A percentile compares a stretch with the other conserved stretches of the same genome.
phyloP scores from a whole-genome alignment of 2,113 vertebrate genomes.

The Chrysemys picta region DNA sequence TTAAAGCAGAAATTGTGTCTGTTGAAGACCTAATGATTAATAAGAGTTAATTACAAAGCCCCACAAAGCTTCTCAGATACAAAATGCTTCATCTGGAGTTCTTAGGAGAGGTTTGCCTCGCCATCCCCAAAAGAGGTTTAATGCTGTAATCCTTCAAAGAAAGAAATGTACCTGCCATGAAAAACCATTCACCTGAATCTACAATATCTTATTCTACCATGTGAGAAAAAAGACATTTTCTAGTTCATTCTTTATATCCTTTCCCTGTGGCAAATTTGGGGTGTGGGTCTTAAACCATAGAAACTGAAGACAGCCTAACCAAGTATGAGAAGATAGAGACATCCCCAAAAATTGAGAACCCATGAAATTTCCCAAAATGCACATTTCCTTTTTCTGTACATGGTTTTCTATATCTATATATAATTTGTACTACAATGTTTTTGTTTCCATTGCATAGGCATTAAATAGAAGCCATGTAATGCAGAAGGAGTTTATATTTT shows the following conservation, averaged over 20 bases:
- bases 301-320: neutral
- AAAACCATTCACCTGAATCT: neutral
- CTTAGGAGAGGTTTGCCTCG: neutral
- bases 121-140: neutral
- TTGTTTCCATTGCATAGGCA: conserved; percentile 18
- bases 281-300: neutral
- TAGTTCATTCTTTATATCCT: neutral
- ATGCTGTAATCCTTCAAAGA: neutral
- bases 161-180: neutral
- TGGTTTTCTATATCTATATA: neutral
- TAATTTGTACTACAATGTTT: neutral
- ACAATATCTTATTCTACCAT: neutral
- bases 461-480: neutral
- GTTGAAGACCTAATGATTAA: neutral
- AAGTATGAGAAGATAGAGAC: neutral
- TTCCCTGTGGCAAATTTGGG: neutral
- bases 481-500: neutral
- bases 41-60: neutral
- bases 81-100: neutral
- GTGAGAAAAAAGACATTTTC: accelerated
- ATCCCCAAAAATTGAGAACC: neutral
- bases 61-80: neutral
- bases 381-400: neutral
- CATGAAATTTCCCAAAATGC: conserved; percentile 13
- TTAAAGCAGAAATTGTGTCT: neutral